A percentile compares a stretch with the other conserved stretches of the same genome.
These are phyloP conservation scores for Mugil cephalus DNA, from an alignment of 2,113 vertebrate species.

Conservation along the genomic window DNA sequence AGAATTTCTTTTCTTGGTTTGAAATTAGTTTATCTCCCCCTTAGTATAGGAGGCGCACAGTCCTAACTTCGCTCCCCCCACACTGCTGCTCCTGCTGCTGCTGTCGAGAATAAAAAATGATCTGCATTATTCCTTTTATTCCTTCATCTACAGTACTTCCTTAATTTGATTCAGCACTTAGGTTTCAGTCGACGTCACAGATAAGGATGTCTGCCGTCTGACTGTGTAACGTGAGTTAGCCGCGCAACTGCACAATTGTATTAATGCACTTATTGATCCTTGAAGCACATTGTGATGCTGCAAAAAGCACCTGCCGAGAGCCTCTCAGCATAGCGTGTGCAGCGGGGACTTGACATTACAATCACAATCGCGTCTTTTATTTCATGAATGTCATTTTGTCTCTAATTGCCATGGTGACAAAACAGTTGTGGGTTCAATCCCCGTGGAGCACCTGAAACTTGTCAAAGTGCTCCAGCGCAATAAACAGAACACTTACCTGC, in stretches of 20 bases:
- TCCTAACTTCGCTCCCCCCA: neutral
- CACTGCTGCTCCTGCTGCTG: neutral
- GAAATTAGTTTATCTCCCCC: too few species aligned
- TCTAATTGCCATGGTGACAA: constrained; percentile 12
- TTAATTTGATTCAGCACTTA: neutral
- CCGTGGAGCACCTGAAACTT: constrained; percentile 14
- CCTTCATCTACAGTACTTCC: neutral
- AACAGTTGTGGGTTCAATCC: constrained; percentile 11
- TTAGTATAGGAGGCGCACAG: neutral
- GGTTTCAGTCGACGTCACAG: neutral
- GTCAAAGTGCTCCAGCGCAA: constrained; percentile 20
- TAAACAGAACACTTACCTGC: constrained; percentile 17
- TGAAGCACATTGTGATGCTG: neutral
- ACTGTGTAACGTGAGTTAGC: neutral
- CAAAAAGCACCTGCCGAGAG: constrained; percentile 11
- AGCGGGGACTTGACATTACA: constrained; percentile 15
- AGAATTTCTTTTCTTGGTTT: neutral
- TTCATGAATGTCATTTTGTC: constrained; percentile 11
- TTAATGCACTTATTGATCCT: neutral
- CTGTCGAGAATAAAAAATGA: neutral
- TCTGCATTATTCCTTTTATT: neutral
- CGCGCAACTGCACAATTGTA: neutral
- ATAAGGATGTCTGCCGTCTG: neutral
- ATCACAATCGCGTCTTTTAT: constrained; percentile 14
- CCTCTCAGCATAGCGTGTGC: neutral